Percentiles rank a stretch among this genome's conserved stretches.
These are phyloP conservation scores for Aythya baeri DNA, from an alignment of 2,113 vertebrate genomes.

Conservation along the genomic window DNA sequence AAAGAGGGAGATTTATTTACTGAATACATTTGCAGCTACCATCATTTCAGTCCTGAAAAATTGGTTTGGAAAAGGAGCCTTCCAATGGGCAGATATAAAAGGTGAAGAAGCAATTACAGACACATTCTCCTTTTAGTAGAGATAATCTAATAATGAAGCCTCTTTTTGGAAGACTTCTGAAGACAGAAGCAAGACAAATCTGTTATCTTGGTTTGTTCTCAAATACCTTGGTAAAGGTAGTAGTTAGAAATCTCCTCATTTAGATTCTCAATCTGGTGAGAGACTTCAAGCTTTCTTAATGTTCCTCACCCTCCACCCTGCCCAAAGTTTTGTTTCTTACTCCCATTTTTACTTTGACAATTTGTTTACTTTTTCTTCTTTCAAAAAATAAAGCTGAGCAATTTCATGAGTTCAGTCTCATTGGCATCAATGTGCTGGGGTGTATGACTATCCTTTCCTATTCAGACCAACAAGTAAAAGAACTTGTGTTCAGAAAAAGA, in stretches of 20 bases:
- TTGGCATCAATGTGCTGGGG: neutral
- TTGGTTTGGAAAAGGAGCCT: conserved; percentile 16
- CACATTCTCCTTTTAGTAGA: neutral
- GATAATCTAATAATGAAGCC: neutral
- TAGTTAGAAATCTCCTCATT: neutral
- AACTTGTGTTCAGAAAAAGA: neutral
- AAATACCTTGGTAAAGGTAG: neutral
- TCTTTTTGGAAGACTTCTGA: neutral
- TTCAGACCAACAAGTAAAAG: neutral
- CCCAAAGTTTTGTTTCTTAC: neutral
- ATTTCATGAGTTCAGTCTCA: neutral
- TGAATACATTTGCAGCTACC: conserved; percentile 22
- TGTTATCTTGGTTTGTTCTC: neutral
- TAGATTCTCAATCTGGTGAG: neutral
- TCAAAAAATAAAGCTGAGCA: too few species aligned
- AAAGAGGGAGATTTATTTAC: neutral
- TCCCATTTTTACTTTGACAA: neutral
- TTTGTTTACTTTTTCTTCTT: neutral
- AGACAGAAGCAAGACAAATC: neutral
- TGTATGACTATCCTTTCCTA: neutral
- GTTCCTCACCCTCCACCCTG: too few species aligned
- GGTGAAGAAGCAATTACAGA: neutral
- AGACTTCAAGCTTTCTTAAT: neutral
- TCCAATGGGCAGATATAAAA: neutral
- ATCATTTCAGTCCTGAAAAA: conserved; percentile 50